phyloP scores from a whole-genome alignment of 2,113 vertebrate species.

The Protobothrops mucrosquamatus region DNA sequence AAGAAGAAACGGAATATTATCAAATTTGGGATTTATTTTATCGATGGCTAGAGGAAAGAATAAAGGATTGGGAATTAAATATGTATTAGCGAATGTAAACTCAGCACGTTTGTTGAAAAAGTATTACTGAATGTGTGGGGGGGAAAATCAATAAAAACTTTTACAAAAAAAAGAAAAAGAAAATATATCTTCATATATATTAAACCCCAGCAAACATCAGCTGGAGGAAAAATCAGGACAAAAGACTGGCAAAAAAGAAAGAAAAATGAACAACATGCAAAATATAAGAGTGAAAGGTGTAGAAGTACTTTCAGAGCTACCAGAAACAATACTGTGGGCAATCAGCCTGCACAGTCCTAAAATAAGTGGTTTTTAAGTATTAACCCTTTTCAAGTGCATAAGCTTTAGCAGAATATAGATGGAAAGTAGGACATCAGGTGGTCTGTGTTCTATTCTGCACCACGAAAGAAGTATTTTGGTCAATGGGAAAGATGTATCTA shows the following conservation, averaged over 20 bases:
- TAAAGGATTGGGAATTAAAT: no score
- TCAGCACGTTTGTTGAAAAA: no score
- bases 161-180: no score
- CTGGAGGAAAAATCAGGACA: not conserved
- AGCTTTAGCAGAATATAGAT: not conserved
- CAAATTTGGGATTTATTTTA: no score
- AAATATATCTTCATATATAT: not conserved
- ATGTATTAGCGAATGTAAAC: no score
- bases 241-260: not conserved
- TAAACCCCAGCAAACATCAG: not conserved
- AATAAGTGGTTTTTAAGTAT: not conserved
- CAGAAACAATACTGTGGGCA: not conserved
- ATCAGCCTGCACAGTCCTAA: not conserved
- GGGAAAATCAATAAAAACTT: no score
- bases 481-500: not conserved
- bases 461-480: not conserved
- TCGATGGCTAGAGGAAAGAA: no score
- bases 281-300: not conserved
- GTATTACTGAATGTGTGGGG: no score
- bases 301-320: not conserved
- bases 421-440: not conserved
- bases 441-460: not conserved
- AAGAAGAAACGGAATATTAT: no score
- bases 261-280: not conserved
- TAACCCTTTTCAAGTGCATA: not conserved